phyloP scores from a whole-genome alignment of 2,113 vertebrate genomes.

The Cervus canadensis region DNA sequence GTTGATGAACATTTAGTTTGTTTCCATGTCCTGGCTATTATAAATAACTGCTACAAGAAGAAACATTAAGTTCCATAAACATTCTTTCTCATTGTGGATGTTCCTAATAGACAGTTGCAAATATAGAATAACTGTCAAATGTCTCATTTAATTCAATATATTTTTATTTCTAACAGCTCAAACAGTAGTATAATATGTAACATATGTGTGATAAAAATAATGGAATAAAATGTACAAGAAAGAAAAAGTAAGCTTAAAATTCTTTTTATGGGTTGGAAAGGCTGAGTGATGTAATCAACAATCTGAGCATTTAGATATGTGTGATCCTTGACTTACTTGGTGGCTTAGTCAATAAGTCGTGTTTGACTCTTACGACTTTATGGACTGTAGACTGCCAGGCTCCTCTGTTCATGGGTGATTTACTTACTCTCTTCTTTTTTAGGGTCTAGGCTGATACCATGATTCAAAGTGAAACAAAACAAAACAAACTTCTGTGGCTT shows the following conservation, averaged over 20 bases:
- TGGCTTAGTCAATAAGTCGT: background rate
- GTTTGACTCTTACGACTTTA: background rate
- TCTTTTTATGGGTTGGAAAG: background rate
- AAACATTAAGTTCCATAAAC: background rate
- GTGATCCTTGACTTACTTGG: background rate
- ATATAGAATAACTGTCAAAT: background rate
- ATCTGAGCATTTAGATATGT: background rate
- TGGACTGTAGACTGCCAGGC: background rate
- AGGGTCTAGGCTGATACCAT: background rate
- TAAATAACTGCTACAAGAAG: background rate
- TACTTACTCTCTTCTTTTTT: background rate
- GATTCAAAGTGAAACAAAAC: background rate
- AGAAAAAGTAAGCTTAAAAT: background rate
- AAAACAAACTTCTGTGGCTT: background rate
- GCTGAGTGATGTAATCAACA: background rate
- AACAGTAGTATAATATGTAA: background rate
- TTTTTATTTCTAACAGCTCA: background rate
- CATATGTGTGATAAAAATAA: background rate
- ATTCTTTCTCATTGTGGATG: background rate
- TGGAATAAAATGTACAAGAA: background rate
- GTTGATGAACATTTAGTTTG: background rate
- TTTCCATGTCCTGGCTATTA: background rate
- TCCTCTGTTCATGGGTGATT: background rate
- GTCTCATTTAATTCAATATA: background rate
- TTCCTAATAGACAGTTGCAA: background rate